Conservation (phyloP, 2,797 vertebrate genomes). For the Erpetoichthys calabaricus region DNA sequence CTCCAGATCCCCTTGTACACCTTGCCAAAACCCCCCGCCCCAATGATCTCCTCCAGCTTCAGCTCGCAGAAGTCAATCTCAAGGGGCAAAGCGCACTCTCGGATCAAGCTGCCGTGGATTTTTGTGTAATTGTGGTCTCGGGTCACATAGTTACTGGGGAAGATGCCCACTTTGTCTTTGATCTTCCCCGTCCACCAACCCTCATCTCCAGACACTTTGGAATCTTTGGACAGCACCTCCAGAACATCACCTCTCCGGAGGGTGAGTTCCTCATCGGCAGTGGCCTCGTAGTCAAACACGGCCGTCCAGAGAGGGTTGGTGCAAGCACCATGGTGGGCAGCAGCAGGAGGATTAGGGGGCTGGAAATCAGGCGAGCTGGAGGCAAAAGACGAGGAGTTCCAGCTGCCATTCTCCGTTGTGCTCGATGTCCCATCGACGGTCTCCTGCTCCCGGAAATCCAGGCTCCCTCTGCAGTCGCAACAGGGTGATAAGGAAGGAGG, state of each 20-base stretch:
- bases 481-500: constrained; percentile 44
- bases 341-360: constrained; percentile 32
- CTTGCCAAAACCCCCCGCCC: constrained; percentile 79
- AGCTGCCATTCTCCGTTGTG: constrained; percentile 53
- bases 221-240: constrained; percentile 81
- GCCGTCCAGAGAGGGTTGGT: constrained; percentile 70
- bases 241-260: constrained; percentile 70
- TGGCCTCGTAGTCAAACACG: constrained; percentile 80
- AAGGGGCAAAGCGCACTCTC: constrained; percentile 43
- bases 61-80: constrained; percentile 76
- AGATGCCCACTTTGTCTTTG: constrained; percentile 76
- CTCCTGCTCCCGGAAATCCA: not conserved
- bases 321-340: constrained; percentile 29
- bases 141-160: constrained; percentile 79
- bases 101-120: constrained; percentile 25
- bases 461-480: constrained; percentile 33
- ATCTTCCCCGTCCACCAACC: constrained; percentile 90
- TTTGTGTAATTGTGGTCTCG: constrained; percentile 42
- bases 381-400: constrained; percentile 47
- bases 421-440: not conserved
- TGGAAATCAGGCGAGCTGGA: constrained; percentile 12
- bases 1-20: constrained; percentile 73
- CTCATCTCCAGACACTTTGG: constrained; percentile 77
- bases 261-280: constrained; percentile 76
- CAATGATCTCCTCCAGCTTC: constrained; percentile 73